Conservation (phyloP, 2,888 invertebrate genomes). For the Drosophila flavopinicola region DNA sequence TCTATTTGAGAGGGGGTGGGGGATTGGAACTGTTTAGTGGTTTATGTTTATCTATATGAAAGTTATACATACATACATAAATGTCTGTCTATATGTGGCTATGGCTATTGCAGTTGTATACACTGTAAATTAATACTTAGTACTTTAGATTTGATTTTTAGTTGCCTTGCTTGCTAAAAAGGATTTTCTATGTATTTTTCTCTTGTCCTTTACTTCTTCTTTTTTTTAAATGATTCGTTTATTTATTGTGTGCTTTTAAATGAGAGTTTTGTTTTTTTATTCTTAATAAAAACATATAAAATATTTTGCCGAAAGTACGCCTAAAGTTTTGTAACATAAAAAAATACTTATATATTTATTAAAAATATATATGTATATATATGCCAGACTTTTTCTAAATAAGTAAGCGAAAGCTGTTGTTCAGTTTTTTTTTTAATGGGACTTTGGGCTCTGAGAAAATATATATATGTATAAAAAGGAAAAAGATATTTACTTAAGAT, state of each 20-base stretch:
- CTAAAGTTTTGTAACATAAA: slow-evolving; percentile 59
- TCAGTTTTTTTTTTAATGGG: not conserved
- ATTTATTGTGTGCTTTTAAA: slow-evolving; percentile 71
- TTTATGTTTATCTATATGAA: slow-evolving; percentile 39
- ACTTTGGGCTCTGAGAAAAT: slow-evolving; percentile 11
- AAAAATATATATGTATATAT: slow-evolving; percentile 48
- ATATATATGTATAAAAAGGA: not conserved
- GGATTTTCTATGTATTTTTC: slow-evolving; percentile 49
- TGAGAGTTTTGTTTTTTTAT: slow-evolving; percentile 9
- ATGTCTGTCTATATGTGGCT: slow-evolving; percentile 39
- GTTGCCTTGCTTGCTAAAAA: slow-evolving; percentile 44
- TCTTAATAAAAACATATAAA: slow-evolving; percentile 48
- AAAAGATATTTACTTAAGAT: slow-evolving; percentile 20
- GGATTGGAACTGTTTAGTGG: slow-evolving; percentile 12
- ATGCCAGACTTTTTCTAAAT: slow-evolving; percentile 59
- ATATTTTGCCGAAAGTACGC: slow-evolving; percentile 79
- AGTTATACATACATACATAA: slow-evolving; percentile 54
- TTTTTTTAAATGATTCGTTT: slow-evolving; percentile 37
- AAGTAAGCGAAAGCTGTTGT: slow-evolving; percentile 61
- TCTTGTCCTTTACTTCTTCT: slow-evolving; percentile 19
- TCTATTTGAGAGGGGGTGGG: slow-evolving; percentile 50
- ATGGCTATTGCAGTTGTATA: slow-evolving; percentile 58
- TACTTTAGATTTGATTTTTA: slow-evolving; percentile 50
- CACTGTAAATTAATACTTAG: slow-evolving; percentile 52
- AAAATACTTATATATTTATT: slow-evolving; percentile 53